Base-by-base conservation (phyloP, 2,888 invertebrate genomes). In the Cryptocheilus praepositus region DNA sequence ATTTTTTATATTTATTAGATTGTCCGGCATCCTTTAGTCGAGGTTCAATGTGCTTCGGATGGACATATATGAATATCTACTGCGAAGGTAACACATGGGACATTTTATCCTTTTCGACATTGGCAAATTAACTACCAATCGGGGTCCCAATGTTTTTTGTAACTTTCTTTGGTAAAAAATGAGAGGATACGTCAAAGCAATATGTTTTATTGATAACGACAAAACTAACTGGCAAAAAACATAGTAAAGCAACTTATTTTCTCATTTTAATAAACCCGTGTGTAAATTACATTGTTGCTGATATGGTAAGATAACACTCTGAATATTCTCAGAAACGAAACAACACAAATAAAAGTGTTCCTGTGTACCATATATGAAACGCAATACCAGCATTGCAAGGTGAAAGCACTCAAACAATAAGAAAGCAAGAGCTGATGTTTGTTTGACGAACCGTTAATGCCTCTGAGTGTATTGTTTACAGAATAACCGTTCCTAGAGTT, bases 1-100 rank as follows among this genome's bases (percentile, higher is more conserved):
- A 87, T 86, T 87, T 88, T 88, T 88, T 88, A 87, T 88, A 85
- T 86, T 87, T 86, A 88, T 87, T 87, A 87, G 85, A 87, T 87
- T 85, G 81, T 82, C 74, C 74, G 81, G 77, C 75, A 83, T 77
- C 83, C 81, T 84, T 85, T 85, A 86, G 84, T 79, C 68, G 80
- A 81, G 79, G 79, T 81, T 80, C 79, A 79, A 84, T 82, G 84
- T 85, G 83, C 81, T 76, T 74, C 70, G 77, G 73, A 83, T 82
- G 81, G 82, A 78, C 74, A 74, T 77, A 79, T 77, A 82, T 82
- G 84, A 85, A 83, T 86, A 83, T 83, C 83, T 76, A 78, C 74
- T 75, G 71, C 58, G 59, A 61, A 7, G 71, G 78, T 80, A 77
- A 81, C 81, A 81, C 81, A 79, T 82, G 81, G 78, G 71, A 74